Conservation (phyloP, 2,113 vertebrate genomes). For the Nipponia nippon region DNA sequence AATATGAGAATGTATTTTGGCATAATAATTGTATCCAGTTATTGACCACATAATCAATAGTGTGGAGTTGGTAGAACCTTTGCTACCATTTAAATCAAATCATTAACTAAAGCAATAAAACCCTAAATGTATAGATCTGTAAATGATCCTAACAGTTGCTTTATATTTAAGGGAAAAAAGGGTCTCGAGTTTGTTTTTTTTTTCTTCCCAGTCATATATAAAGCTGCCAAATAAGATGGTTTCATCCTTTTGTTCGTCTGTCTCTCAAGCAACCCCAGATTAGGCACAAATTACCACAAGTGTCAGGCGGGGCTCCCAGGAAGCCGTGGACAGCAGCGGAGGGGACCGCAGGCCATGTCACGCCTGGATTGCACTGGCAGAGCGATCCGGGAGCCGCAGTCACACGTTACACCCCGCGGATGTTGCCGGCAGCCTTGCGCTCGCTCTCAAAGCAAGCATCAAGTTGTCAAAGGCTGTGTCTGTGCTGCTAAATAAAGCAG, state of each 20-base stretch:
- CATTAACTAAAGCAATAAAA: neutral
- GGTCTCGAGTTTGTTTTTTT: accelerated
- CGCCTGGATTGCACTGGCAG: neutral
- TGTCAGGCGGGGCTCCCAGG: neutral
- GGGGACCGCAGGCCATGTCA: neutral
- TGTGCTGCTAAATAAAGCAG: neutral
- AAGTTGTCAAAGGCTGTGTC: neutral
- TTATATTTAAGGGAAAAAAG: neutral
- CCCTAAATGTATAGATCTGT: neutral
- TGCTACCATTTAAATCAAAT: neutral
- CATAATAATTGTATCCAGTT: neutral
- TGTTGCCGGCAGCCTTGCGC: accelerated
- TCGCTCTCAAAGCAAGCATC: neutral
- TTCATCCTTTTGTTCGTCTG: neutral
- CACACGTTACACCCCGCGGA: neutral
- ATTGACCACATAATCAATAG: constrained; percentile 13
- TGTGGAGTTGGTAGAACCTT: neutral
- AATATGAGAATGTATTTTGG: constrained; percentile 9
- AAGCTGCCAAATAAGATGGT: neutral
- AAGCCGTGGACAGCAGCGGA: neutral
- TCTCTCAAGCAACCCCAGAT: neutral
- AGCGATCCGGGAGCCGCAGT: neutral
- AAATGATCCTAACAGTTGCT: neutral
- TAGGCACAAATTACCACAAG: neutral
- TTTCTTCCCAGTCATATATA: neutral